A percentile compares a stretch with the other conserved stretches of the same genome.
These are phyloP conservation scores for Sinocyclocheilus rhinocerous DNA, from an alignment of 2,113 vertebrate species.

Conservation along the genomic window DNA sequence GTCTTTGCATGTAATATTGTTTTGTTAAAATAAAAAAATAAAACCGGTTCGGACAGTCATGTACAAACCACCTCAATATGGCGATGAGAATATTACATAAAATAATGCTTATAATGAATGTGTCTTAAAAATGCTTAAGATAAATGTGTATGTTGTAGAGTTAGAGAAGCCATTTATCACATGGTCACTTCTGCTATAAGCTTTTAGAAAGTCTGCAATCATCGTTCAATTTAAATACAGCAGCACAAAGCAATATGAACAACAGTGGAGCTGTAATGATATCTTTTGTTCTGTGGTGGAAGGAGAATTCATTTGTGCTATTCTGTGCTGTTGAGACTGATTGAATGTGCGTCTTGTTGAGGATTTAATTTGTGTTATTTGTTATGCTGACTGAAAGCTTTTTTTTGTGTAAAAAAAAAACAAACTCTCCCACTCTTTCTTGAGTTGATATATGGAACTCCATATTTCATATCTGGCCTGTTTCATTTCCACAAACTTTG, in stretches of 20 bases:
- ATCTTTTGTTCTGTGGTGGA: conserved; percentile 14
- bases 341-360: background rate
- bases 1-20: background rate
- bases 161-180: conserved; percentile 4
- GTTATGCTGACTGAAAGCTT: background rate
- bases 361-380: conserved; percentile 26
- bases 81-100: background rate
- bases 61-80: background rate
- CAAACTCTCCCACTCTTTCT: conserved; percentile 11
- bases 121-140: background rate
- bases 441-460: conserved; percentile 51
- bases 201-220: conserved; percentile 1
- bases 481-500: conserved; percentile 52
- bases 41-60: background rate
- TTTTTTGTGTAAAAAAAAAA: background rate
- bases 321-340: background rate
- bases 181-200: background rate
- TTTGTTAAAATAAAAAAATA: background rate
- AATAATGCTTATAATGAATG: background rate
- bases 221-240: conserved; percentile 1
- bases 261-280: conserved; percentile 3
- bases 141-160: conserved; percentile 1
- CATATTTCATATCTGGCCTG: conserved; percentile 50
- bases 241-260: conserved; percentile 9
- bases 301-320: background rate